A percentile compares a stretch with the other conserved stretches of the same genome.
Evolutionary conservation across 2,888 invertebrate genomes (phyloP).

Genomic region (Pachymerium ferrugineum): DNA sequence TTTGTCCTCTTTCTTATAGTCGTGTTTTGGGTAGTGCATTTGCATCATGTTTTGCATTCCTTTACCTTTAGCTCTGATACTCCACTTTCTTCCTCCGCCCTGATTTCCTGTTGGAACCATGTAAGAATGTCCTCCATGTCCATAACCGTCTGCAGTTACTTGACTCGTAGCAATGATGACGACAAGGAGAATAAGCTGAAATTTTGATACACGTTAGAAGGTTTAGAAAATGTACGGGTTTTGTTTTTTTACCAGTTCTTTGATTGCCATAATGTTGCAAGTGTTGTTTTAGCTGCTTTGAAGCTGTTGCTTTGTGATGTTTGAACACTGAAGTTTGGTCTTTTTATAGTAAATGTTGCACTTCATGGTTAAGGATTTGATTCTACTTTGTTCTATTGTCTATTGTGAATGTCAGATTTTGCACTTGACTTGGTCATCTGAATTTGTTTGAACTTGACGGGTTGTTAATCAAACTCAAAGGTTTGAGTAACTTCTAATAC

Average conservation of each 20-base stretch:
- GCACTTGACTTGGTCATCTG: too few relatives aligned
- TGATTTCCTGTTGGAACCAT: not conserved
- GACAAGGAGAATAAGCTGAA: not conserved
- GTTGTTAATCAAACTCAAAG: too few relatives aligned
- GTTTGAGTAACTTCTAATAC: too few relatives aligned
- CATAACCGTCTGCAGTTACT: not conserved
- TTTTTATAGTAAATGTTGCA: not conserved
- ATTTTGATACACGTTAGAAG: not conserved
- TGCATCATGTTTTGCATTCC: slow-evolving; percentile 11
- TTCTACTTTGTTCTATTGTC: not conserved
- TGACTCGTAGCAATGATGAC: not conserved
- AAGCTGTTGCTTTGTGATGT: not conserved
- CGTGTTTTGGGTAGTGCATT: not conserved
- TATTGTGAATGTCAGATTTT: too few relatives aligned
- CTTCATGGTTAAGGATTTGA: not conserved
- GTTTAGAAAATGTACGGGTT: not conserved
- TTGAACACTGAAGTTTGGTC: not conserved
- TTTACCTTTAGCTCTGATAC: not conserved
- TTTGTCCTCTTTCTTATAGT: not conserved
- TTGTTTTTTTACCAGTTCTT: not conserved
- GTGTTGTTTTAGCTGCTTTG: not conserved
- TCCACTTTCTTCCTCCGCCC: not conserved
- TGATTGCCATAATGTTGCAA: not conserved
- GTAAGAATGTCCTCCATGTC: not conserved
- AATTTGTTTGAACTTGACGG: too few relatives aligned